Conservation (phyloP, 2,113 vertebrate species). For the Nyctereutes procyonoides region DNA sequence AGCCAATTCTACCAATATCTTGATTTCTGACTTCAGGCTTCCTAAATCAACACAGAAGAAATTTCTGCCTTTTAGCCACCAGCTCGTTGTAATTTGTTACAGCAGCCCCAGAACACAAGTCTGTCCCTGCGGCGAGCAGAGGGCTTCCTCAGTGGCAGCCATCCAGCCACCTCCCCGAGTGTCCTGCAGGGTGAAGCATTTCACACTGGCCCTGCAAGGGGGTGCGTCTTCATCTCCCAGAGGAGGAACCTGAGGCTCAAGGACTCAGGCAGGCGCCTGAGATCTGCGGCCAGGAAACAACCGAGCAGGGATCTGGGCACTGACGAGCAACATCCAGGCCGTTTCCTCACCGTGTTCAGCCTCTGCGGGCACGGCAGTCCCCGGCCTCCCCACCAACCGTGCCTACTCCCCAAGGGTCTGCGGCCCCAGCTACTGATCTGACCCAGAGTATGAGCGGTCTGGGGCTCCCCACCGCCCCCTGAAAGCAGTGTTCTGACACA, state of each 20-base stretch:
- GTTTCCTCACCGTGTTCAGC: not conserved
- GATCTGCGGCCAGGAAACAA: not conserved
- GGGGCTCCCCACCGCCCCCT: not conserved
- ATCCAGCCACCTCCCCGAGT: not conserved
- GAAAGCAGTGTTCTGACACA: not conserved
- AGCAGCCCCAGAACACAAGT: not conserved
- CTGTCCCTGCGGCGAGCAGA: accelerated
- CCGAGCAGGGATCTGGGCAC: not conserved
- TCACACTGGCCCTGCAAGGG: not conserved
- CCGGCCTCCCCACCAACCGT: not conserved
- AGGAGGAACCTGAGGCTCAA: not conserved
- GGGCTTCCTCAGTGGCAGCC: not conserved
- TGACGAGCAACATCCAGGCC: not conserved
- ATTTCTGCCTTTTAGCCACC: not conserved
- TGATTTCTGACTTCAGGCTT: not conserved
- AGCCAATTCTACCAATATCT: not conserved
- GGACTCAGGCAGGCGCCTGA: accelerated
- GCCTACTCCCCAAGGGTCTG: not conserved
- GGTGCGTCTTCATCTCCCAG: not conserved
- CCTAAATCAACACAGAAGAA: not conserved
- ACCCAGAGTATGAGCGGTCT: not conserved
- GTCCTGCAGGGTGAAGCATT: not conserved
- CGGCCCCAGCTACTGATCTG: not conserved
- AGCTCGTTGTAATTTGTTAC: not conserved
- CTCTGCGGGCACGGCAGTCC: not conserved